A percentile compares a stretch with the other conserved stretches of the same genome.
Conservation (phyloP, 2,797 vertebrate species). For the Siniperca undulata region DNA sequence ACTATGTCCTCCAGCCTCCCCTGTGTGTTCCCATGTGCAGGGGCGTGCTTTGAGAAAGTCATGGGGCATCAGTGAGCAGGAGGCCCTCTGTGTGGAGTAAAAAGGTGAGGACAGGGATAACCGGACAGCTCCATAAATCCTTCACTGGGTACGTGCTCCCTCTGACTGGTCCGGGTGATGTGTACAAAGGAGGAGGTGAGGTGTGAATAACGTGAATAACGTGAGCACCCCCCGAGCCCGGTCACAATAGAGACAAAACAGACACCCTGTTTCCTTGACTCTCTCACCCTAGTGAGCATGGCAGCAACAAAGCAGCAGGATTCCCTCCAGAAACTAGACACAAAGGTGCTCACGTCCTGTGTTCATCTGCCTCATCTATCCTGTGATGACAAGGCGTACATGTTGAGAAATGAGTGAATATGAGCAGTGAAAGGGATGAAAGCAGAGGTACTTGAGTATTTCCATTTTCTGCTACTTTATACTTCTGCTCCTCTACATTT, state of each 20-base stretch:
- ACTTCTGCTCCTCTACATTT: not conserved
- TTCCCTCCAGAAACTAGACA: constrained; percentile 37
- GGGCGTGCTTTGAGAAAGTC: constrained; percentile 33
- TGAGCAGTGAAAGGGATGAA: not conserved
- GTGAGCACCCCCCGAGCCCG: constrained; percentile 49
- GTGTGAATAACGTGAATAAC: constrained; percentile 82
- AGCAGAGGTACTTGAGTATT: not conserved
- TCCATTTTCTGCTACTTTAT: not conserved
- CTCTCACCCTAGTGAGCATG: constrained; percentile 34
- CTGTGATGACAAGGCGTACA: not conserved
- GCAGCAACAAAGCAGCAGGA: constrained; percentile 36
- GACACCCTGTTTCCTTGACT: constrained; percentile 40
- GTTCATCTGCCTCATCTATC: constrained; percentile 5
- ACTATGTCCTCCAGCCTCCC: no score
- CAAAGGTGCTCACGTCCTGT: constrained; percentile 31
- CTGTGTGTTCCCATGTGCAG: no score
- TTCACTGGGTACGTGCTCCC: constrained; percentile 57
- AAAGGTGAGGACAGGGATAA: constrained; percentile 31
- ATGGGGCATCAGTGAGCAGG: constrained; percentile 47
- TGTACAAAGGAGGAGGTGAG: constrained; percentile 73
- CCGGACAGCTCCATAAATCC: constrained; percentile 55
- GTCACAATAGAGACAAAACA: constrained; percentile 54
- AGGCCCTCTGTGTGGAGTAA: not conserved
- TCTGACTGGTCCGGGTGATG: constrained; percentile 62
- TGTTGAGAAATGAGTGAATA: not conserved